Conservation (phyloP, 2,113 vertebrate genomes). For the Myocastor coypus region DNA sequence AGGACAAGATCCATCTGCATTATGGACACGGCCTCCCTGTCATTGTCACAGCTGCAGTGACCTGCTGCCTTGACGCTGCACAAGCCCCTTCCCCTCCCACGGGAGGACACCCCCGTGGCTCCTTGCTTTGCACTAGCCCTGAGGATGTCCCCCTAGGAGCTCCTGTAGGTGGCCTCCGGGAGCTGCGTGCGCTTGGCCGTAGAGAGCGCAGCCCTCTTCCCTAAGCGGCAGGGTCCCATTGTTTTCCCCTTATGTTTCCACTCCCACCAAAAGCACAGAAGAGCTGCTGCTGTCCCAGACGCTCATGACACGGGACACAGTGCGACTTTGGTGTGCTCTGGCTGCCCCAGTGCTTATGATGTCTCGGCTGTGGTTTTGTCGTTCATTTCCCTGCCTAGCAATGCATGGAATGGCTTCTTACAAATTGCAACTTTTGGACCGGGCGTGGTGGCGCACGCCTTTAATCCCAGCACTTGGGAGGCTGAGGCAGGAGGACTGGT, state of each 20-base stretch:
- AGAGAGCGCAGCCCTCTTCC: accelerated
- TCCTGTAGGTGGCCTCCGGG: too few species aligned
- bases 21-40: accelerated
- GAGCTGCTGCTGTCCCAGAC: accelerated
- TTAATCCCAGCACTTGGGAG: too few species aligned
- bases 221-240: accelerated
- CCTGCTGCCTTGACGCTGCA: accelerated
- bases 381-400: background rate
- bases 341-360: background rate
- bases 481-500: too few species aligned
- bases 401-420: background rate
- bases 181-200: accelerated
- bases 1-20: background rate
- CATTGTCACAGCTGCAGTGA: background rate
- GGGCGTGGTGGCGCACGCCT: too few species aligned
- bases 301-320: background rate
- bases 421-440: background rate
- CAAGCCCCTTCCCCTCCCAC: accelerated
- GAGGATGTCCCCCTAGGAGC: accelerated
- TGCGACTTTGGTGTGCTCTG: background rate
- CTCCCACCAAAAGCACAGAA: background rate
- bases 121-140: background rate
- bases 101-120: too few species aligned
- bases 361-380: background rate
- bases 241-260: background rate